Evolutionary conservation across 37 sponge, comb jelly and placozoan genomes (phyloP).

Genomic region (Hexactinellida sp.): DNA sequence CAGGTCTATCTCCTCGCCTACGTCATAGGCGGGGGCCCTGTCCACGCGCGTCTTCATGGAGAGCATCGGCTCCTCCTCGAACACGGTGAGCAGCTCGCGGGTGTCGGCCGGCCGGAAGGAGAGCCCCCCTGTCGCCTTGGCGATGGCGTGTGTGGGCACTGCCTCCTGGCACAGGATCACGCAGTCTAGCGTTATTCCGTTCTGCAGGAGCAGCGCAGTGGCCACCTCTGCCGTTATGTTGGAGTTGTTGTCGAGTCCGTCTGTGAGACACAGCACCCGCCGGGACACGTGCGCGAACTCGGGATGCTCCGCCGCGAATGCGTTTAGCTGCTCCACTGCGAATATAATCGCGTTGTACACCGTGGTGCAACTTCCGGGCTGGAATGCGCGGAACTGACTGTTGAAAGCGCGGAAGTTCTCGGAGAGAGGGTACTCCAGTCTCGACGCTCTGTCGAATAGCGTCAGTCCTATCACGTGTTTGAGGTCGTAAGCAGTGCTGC

Average conservation of each 20-base stretch:
- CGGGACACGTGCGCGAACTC: not conserved
- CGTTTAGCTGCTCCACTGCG: not conserved
- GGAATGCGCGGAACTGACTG: not conserved
- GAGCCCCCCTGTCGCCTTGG: not conserved
- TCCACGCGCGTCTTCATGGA: not conserved
- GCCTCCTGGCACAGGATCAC: not conserved
- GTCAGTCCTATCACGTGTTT: slow-evolving; percentile 10
- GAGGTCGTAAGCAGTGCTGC: slow-evolving; percentile 13
- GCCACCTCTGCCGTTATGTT: not conserved
- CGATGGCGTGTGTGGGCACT: not conserved
- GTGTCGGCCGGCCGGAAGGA: not conserved
- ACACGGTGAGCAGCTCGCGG: not conserved
- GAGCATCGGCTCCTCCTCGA: not conserved
- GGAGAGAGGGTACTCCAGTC: not conserved
- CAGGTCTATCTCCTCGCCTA: not conserved
- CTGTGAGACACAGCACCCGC: slow-evolving; percentile 19
- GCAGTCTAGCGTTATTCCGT: not conserved
- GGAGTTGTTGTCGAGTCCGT: slow-evolving; percentile 15
- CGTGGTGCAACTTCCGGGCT: not conserved
- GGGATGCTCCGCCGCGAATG: not conserved
- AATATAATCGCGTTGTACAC: not conserved
- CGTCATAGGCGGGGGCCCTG: not conserved
- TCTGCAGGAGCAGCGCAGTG: not conserved
- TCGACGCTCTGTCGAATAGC: not conserved
- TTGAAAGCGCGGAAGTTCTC: not conserved